Base-by-base conservation (phyloP, 2,888 invertebrate genomes). In the Chymomyza procnemis region DNA sequence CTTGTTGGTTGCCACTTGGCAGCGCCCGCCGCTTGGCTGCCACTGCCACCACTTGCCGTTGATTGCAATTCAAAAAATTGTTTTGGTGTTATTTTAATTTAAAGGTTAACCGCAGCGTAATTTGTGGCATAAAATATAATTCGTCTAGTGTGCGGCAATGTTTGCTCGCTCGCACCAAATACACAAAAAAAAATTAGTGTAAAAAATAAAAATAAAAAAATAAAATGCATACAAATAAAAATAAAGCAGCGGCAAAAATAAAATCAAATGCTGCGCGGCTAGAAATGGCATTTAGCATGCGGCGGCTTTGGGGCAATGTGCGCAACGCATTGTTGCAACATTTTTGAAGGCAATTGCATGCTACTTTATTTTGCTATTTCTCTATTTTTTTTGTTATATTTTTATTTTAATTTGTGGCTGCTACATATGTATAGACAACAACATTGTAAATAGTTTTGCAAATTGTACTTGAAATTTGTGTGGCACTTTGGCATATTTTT, bases 1-100 rank as follows among this genome's bases (percentile, higher is more conserved):
- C n/a, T n/a, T n/a, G n/a, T n/a, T n/a, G n/a, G 22, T 18, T 21
- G 9, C 9, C 18, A 18, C 46, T 41, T 26, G 26, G 12, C 52
- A 12, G 12, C 34, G 34, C 26, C 26, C 22, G 26, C 18, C 26
- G 12, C 22, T 34, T 30, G 12, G 4, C 26, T 6, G 56, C 57
- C 18, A 12, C 26, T 6, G 56, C 57, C 18, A 12, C 9, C 30
- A 34, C 26, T 30, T 26, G 30, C 26, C 34, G 56, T 30, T 52
- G 62, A 26, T 22, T 22, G 65, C 82, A 65, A 71, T 74, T 69
- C 67, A 74, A 85, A 73, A 83, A 88, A 85, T 80, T 78, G 85
- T 88, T 84, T 78, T 79, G 80, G 80, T 88, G 89, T 84, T 88
- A 79, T 89, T 88, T 88, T 88, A 88, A 88, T 88, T 89, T 88